Base-by-base conservation (phyloP, 2,113 vertebrate species). In the Seriola aureovittata region DNA sequence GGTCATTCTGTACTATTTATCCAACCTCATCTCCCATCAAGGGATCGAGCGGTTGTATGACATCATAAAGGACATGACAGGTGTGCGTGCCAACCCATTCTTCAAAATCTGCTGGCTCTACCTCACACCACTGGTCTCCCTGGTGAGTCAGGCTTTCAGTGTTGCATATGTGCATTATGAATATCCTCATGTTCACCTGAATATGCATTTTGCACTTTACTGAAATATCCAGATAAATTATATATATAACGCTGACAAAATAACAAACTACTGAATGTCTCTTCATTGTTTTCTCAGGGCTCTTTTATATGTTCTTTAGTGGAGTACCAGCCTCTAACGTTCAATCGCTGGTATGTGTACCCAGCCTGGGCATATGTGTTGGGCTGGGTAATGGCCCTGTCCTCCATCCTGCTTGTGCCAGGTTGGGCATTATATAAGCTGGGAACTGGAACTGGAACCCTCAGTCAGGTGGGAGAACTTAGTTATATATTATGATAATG, bases 71-170 rank as follows among this genome's bases (percentile, higher is more conserved):
- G 91, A 96, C 78, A 96, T 96, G 95, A 95, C 95, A 11, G 94
- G 91, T 0, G 71, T 78, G 36, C 42, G 16, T 0, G 83, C 90
- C 14, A 93, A 85, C 36, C 48, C 63, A 0, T 85, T 92, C 60
- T 96, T 96, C 63, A 95, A 93, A 87, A 50, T 95, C 76, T 95
- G 95, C 86, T 96, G 95, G 95, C 91, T 84, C 65, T 96, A 79
- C 46, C 52, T 96, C 80, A 96, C 94, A 0, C 95, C 95, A 0
- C 40, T 94, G 21, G 74, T 94, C n/a, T 92, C 89, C 21, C 50
- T 95, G 88, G 95, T 95, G 70, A 91, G 94, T 84, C 8, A 1
- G 0, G 16, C 4, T 38, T 32, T 68, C 17, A 21, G 0, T 44
- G 0, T 13, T 64, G 2, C 17, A 57, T 7, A 9, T 52, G 50